phyloP scores from a whole-genome alignment of 2,888 invertebrate species.

The Liodrosophila aerea region DNA sequence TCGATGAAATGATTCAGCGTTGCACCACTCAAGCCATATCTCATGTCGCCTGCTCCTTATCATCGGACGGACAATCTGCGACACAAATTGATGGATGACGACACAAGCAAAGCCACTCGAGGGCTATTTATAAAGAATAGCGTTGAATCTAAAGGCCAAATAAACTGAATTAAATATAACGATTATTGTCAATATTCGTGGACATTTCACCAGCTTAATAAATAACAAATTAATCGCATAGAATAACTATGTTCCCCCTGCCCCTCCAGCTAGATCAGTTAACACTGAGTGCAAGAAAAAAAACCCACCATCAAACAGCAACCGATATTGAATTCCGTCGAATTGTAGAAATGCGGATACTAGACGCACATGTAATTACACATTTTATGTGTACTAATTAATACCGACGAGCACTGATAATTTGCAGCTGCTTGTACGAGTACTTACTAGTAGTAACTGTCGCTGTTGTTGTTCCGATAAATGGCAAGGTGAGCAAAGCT shows the following conservation, averaged over 20 bases:
- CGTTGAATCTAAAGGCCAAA: too few species aligned
- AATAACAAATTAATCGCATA: too few species aligned
- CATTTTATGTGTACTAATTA: slow-evolving; percentile 40
- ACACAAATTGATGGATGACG: slow-evolving; percentile 39
- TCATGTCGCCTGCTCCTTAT: slow-evolving; percentile 65
- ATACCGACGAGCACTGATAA: slow-evolving; percentile 54
- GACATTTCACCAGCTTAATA: too few species aligned
- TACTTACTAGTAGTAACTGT: slow-evolving; percentile 26
- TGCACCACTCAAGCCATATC: slow-evolving; percentile 63
- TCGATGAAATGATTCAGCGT: slow-evolving; percentile 71
- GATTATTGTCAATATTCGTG: too few species aligned
- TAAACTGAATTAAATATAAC: too few species aligned
- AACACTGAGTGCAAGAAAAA: too few species aligned
- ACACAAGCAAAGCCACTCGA: slow-evolving; percentile 4
- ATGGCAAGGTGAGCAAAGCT: slow-evolving; percentile 14
- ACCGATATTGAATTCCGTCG: slow-evolving; percentile 37
- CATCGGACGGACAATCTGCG: too few species aligned
- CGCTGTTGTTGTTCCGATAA: slow-evolving; percentile 18
- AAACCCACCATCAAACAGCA: slow-evolving; percentile 34
- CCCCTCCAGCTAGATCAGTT: too few species aligned
- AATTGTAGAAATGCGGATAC: slow-evolving; percentile 20
- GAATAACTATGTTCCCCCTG: too few species aligned
- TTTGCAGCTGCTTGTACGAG: slow-evolving; percentile 23
- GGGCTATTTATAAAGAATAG: too few species aligned
- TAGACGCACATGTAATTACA: slow-evolving; percentile 10